Evolutionary conservation across 1,140 invertebrate species (phyloP), one percentile per base, ranked within the genome.

Genomic region (Anthonomus grandis): DNA sequence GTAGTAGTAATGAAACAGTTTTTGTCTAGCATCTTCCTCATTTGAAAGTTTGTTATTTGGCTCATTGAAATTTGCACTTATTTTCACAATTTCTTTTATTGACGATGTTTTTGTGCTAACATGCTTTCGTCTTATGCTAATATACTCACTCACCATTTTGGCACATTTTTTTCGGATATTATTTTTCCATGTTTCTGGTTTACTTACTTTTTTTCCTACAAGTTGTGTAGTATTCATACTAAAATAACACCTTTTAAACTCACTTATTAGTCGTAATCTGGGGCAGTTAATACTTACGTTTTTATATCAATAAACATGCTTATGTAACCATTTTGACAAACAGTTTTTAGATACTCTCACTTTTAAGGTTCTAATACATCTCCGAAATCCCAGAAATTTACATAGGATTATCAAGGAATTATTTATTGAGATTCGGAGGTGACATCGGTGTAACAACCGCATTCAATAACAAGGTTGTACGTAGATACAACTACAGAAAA

Each of bases 91-190:
- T 51, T 22, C 39, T 51, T 41, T 51, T 51, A 47, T 51, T 23
- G 34, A 41, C 49, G 18, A 47, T n/a, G n/a, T n/a, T 47, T 12
- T 2, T 47, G 19, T 18, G 37, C 21, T 8, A n/a, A 18, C 25
- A 23, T 38, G 23, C 48, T 38, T 51, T n/a, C n/a, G n/a, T 13
- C 49, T 41, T 19, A n/a, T 18, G 25, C 37, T 51, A 25, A 51
- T 39, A 51, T 51, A 51, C n/a, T 51, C 34, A n/a, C 24, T 39
- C 39, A 25, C 49, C 49, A 19, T 13, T 12, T 51, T 51, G 49
- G 17, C 17, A 39, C 2, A 51, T 19, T 51, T 24, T 39, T 41
- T 39, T 21, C 34, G 34, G 3, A 41, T 41, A 18, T 39, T 51
- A 41, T 41, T 18, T 39, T 51, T 51, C 34, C 49, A 51, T 21